These are phyloP conservation scores for Lacanobia oleracea DNA, from an alignment of 2,888 invertebrate genomes.

Conservation along the genomic window DNA sequence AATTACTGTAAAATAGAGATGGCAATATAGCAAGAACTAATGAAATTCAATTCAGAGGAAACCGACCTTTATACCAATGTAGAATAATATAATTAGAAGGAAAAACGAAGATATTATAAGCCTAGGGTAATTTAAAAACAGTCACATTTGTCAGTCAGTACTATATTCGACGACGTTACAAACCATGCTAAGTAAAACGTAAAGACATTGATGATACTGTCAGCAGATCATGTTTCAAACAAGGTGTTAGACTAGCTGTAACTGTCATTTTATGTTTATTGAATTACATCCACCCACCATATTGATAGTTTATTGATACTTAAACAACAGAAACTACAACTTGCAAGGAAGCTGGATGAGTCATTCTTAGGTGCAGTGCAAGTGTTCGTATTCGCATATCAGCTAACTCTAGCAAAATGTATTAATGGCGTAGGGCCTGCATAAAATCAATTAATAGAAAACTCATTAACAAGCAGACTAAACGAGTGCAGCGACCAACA, in stretches of 20 bases:
- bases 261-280: slow-evolving; percentile 34
- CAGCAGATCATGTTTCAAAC: slow-evolving; percentile 28
- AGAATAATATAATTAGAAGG: no score
- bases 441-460: slow-evolving; percentile 41
- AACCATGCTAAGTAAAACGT: neutral
- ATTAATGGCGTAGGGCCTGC: neutral
- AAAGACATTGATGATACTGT: slow-evolving; percentile 8
- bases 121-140: no score
- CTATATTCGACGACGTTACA: no score
- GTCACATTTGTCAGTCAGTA: no score
- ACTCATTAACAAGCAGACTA: slow-evolving; percentile 50
- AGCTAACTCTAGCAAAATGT: neutral
- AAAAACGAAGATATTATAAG: no score
- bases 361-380: slow-evolving; percentile 6
- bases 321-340: slow-evolving; percentile 8
- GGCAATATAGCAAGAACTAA: slow-evolving; percentile 25
- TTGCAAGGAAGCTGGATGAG: slow-evolving; percentile 7
- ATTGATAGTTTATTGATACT: slow-evolving; percentile 17
- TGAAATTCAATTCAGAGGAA: slow-evolving; percentile 5
- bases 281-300: slow-evolving; percentile 4
- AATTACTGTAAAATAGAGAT: slow-evolving; percentile 35
- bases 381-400: neutral
- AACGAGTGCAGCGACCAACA: slow-evolving; percentile 50
- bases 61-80: no score
- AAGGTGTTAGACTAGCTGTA: slow-evolving; percentile 23